Evolutionary conservation across 2,888 invertebrate species (phyloP).

Genomic region (Leucophora obtusa): DNA sequence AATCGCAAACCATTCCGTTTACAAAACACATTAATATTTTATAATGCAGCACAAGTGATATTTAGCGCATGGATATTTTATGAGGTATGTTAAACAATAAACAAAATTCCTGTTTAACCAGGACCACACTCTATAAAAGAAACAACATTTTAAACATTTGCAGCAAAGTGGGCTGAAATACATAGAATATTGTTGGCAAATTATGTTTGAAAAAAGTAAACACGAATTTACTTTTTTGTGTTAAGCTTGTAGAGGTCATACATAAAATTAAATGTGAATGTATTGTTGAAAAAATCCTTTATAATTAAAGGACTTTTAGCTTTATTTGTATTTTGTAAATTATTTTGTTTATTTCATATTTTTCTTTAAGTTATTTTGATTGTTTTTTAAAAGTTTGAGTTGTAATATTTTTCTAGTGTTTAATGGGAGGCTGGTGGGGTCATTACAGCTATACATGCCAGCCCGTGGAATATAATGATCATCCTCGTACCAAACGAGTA

Average conservation of each 20-base stretch:
- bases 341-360: slow-evolving; percentile 57
- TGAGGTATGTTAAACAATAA: slow-evolving; percentile 85
- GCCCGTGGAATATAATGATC: slow-evolving; percentile 92
- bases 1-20: slow-evolving; percentile 93
- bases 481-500: slow-evolving; percentile 90
- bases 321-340: slow-evolving; percentile 43
- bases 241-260: no score
- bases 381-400: slow-evolving; percentile 49
- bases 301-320: neutral
- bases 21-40: slow-evolving; percentile 86
- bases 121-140: neutral
- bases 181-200: neutral
- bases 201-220: neutral
- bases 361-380: slow-evolving; percentile 62
- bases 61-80: slow-evolving; percentile 94
- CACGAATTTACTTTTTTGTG: neutral
- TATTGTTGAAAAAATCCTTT: slow-evolving; percentile 2
- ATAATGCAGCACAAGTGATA: slow-evolving; percentile 93
- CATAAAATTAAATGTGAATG: neutral
- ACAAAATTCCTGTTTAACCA: neutral
- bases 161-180: slow-evolving; percentile 25
- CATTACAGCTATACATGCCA: slow-evolving; percentile 94
- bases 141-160: slow-evolving; percentile 22
- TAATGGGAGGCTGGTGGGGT: slow-evolving; percentile 94
- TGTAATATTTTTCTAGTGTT: slow-evolving; percentile 82